Base-by-base conservation (phyloP, 2,113 vertebrate genomes). In the Benitochromis conjunctus region DNA sequence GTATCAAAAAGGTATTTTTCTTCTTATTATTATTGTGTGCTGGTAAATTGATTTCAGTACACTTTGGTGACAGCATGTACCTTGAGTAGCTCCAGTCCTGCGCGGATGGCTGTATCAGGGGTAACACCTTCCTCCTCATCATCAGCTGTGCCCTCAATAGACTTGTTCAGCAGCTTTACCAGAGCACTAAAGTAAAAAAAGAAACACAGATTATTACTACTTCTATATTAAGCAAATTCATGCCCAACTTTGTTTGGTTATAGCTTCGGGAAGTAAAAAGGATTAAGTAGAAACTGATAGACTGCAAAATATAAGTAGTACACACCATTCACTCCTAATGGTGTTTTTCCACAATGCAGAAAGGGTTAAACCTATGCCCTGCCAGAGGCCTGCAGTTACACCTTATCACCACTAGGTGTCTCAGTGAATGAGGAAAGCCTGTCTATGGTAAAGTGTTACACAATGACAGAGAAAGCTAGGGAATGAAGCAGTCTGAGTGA, bases 71-170 rank as follows among this genome's bases (percentile, higher is more conserved):
- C n/a, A 56, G 12, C 2, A 3, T 19, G 24, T 90, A 95, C 94
- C 98, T 99, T 99, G 87, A 99, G 98, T 83, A 99, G 97, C 94
- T 99, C 99, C 94, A 99, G 97, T 86, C 99, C 99, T 60, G 98
- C 97, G 87, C 99, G 97, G 94, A 99, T 99, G 91, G 99, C 99
- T 79, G 98, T 97, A 93, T 99, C 99, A 83, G 98, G 98, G 92
- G 98, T 99, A 87, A 99, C 98, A 85, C 99, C 99, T 93, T 99
- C 99, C 90, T 99, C 99, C 83, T 99, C 99, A 86, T 99, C 99
- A 92, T 99, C 99, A 84, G 97, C 98, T 83, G 99, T 99, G 79
- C 99, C 99, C 82, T 99, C 99, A 94, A 98, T 98, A 6, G 99
- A 99, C 93, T 99, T 99, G 95, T 99, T 99, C 94, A 99, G 97